Base-by-base conservation (phyloP, 2,797 vertebrate genomes). In the Oreochromis mossambicus region DNA sequence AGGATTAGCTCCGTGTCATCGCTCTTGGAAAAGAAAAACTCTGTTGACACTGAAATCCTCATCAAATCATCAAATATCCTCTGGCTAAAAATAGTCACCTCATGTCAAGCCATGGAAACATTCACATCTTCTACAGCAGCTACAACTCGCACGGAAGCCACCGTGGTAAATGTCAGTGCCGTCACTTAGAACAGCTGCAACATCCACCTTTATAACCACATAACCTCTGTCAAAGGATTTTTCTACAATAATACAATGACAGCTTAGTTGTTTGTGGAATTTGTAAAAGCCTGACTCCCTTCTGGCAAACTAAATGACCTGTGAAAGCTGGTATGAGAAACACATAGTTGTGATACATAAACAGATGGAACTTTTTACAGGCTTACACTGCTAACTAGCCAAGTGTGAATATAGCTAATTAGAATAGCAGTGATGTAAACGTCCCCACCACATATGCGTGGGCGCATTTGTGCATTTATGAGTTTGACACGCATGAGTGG, bases 321-420 rank as follows among this genome's bases (percentile, higher is more conserved):
- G 88, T 87, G 89, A 90, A 92, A 87, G 87, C 82, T 80, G 61
- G 61, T 85, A 84, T 80, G 88, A 41, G 73, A 84, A 86, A 85
- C 87, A 84, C 8, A 26, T 80, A 78, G 88, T 83, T 77, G 85
- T 58, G 76, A 89, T 77, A 83, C 54, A 86, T 68, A 89, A 91
- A 91, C 90, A 94, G 88, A 92, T 89, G 87, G 84, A 92, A 84
- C 58, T 52, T 88, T 91, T 77, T 84, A 66, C 80, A 84, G 78
- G 56, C 89, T 7, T 79, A 81, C 80, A 41, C 73, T 19, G 86
- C 77, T 29, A 87, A 85, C 87, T 82, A 88, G 83, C 87, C 89
- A 84, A 91, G 87, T 91, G 93, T 94, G 90, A 93, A 87, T 83
- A n/a, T 52, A 76, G 75, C 87, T 93, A 92, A 92, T 93, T 92